Conservation (phyloP, 2,888 invertebrate genomes). For the Philaethria dido region DNA sequence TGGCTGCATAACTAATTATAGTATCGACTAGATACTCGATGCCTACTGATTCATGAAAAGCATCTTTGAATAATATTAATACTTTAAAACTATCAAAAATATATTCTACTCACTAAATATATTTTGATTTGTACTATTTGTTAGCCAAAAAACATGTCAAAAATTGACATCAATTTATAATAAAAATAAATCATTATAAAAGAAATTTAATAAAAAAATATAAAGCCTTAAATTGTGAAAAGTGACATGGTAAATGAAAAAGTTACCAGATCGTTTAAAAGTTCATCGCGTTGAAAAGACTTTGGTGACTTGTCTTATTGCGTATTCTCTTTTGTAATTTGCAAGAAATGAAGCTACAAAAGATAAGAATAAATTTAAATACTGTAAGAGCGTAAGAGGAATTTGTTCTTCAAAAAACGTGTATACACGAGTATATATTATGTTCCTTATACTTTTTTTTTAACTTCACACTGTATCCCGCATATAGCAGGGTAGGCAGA, state of each 20-base stretch:
- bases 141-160: no score
- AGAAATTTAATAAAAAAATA: neutral
- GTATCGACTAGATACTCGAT: no score
- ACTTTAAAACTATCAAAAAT: no score
- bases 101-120: no score
- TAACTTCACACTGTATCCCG: no score
- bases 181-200: neutral
- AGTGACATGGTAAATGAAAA: conserved; percentile 28
- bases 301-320: conserved; percentile 4
- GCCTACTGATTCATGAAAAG: no score
- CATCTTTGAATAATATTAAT: no score
- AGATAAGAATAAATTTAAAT: neutral
- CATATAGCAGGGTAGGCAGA: no score
- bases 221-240: conserved; percentile 1
- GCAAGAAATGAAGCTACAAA: neutral
- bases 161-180: neutral
- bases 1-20: no score
- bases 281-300: conserved; percentile 14
- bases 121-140: no score
- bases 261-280: conserved; percentile 29
- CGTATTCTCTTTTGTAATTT: conserved; percentile 4
- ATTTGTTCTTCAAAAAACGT: neutral
- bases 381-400: neutral
- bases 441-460: no score
- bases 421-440: no score